Base-by-base conservation (phyloP, 2,113 vertebrate species). In the Pleuronectes platessa region DNA sequence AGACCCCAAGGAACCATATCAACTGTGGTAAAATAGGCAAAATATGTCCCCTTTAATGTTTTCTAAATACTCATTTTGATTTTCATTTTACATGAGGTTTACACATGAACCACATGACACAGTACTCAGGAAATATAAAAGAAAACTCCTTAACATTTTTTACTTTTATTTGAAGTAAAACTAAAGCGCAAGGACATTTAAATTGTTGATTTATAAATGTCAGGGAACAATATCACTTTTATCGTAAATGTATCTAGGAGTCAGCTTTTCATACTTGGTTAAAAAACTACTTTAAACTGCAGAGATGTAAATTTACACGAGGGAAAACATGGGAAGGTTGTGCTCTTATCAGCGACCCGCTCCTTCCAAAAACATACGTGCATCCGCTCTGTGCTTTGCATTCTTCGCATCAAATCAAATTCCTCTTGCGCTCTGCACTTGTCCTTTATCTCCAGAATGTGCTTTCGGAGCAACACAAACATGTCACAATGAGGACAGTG, bases 371-470 rank as follows among this genome's bases (percentile, higher is more conserved):
- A 88, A 92, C 86, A 92, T 89, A 87, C 81, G 75, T 87, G 89
- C 89, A 85, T 92, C 92, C 91, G 91, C 86, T 89, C 81, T 92
- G 77, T 86, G 89, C 88, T 90, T 85, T 66, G 83, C 93, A 92
- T 93, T 94, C 91, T 91, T 93, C 86, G 35, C 89, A 90, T 94
- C 91, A 91, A 93, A 95, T 94, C 89, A 93, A 93, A 94, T 95
- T 95, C 94, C 93, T 93, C 84, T 83, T 82, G 83, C 20, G 73
- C 92, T 86, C 89, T 92, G 90, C 79, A 87, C 93, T 93, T 86
- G 84, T 92, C 90, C 88, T 90, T 95, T 94, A 95, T 95, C 94
- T 94, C 75, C 89, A 94, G 90, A 94, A 94, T 94, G 94, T 94
- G 92, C 91, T 92, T 82, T 85, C 87, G 88, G 90, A 92, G 86